phyloP scores from a whole-genome alignment of 2,113 vertebrate genomes.

The Phrynocephalus versicolor region DNA sequence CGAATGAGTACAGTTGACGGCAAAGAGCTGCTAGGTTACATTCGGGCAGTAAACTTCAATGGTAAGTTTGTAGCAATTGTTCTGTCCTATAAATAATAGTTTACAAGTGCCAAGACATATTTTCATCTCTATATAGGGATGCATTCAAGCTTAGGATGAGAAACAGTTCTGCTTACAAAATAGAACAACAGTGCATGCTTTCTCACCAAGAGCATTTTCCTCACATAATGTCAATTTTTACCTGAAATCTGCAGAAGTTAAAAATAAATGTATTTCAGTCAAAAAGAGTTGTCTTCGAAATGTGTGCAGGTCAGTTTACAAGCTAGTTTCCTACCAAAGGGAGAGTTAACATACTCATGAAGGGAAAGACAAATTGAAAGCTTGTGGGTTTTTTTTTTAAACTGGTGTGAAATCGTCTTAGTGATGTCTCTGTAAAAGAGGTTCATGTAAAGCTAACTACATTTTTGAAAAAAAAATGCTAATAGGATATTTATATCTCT shows the following conservation, averaged over 20 bases:
- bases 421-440: constrained; percentile 15
- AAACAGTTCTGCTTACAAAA: constrained; percentile 48
- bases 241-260: constrained; percentile 55
- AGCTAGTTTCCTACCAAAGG: constrained; percentile 50
- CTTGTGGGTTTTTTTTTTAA: too few species aligned
- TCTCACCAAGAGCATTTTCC: constrained; percentile 46
- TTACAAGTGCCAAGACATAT: constrained; percentile 37
- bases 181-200: constrained; percentile 33
- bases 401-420: constrained; percentile 33
- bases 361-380: constrained; percentile 36
- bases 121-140: constrained; percentile 38
- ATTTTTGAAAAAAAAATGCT: constrained; percentile 20
- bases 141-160: constrained; percentile 53
- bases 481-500: constrained; percentile 8
- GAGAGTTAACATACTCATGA: constrained; percentile 43
- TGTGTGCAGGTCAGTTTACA: constrained; percentile 35
- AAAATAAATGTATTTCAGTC: constrained; percentile 67
- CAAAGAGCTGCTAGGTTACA: constrained; percentile 92
- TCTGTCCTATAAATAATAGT: constrained; percentile 44
- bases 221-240: constrained; percentile 52
- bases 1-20: constrained; percentile 91
- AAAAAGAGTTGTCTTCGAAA: constrained; percentile 61
- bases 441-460: constrained; percentile 13
- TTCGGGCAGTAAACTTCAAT: constrained; percentile 92
- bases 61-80: constrained; percentile 79